phyloP scores from a whole-genome alignment of 2,888 invertebrate genomes.

The Poecilus cupreus region DNA sequence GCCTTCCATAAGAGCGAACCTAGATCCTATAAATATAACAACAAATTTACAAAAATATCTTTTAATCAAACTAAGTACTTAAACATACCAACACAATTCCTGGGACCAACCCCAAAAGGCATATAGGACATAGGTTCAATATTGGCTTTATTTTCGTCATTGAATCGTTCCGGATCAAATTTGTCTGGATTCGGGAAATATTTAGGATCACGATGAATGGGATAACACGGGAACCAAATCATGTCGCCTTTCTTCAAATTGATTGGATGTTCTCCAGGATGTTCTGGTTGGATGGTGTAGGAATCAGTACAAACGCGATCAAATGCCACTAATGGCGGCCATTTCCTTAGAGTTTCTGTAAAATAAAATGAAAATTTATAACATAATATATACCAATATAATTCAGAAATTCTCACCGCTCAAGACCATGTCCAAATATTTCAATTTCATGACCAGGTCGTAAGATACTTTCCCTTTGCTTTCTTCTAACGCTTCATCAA shows the following conservation, averaged over 20 bases:
- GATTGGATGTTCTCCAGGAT: conserved; percentile 61
- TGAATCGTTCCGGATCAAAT: conserved; percentile 73
- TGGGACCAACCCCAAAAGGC: conserved; percentile 73
- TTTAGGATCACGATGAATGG: conserved; percentile 71
- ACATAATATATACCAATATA: too few species aligned
- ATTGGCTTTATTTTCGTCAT: conserved; percentile 68
- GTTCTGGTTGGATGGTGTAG: conserved; percentile 68
- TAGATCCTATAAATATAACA: conserved; percentile 54
- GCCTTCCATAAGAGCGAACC: conserved; percentile 61
- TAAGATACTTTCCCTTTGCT: conserved; percentile 70
- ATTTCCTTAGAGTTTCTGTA: conserved; percentile 68
- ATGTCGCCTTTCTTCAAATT: conserved; percentile 65
- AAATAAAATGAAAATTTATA: background rate
- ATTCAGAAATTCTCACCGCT: too few species aligned
- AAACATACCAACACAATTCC: conserved; percentile 72
- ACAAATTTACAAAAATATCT: too few species aligned
- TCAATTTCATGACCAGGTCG: conserved; percentile 68
- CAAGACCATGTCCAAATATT: conserved; percentile 72
- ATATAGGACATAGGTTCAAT: conserved; percentile 71
- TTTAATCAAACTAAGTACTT: too few species aligned
- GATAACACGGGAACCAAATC: conserved; percentile 69
- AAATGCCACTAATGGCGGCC: conserved; percentile 71
- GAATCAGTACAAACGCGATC: conserved; percentile 75
- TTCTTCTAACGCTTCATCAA: conserved; percentile 64
- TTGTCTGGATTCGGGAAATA: conserved; percentile 72